Evolutionary conservation across 2,113 vertebrate genomes (phyloP).

Genomic region (Genyomyrus donnyi): DNA sequence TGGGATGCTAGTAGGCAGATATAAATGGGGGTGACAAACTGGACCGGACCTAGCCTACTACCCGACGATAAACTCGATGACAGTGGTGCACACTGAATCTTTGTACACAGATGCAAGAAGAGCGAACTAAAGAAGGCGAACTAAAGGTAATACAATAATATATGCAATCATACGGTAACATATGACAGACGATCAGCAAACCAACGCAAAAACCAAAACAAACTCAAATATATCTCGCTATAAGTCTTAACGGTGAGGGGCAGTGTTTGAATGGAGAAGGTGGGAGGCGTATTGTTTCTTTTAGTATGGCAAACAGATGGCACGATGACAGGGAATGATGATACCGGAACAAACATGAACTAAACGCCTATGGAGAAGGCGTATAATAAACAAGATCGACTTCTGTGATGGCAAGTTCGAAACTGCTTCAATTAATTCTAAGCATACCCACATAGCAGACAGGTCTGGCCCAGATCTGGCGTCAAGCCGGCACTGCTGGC

Average conservation of each 20-base stretch:
- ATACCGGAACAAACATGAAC: neutral
- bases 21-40: neutral
- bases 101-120: neutral
- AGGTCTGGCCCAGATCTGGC: too few relatives aligned
- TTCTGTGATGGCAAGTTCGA: neutral
- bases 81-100: neutral
- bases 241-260: neutral
- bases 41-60: neutral
- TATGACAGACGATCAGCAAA: neutral
- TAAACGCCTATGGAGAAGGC: neutral
- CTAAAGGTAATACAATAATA: neutral
- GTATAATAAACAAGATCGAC: neutral
- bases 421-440: neutral
- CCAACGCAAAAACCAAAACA: neutral
- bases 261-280: neutral
- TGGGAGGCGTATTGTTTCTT: neutral
- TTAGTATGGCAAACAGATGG: neutral
- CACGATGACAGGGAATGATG: neutral
- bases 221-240: neutral
- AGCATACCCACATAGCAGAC: too few relatives aligned
- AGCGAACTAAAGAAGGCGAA: neutral
- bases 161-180: neutral
- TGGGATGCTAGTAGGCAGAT: neutral
- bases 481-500: too few relatives aligned
- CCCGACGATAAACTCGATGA: neutral